Evolutionary conservation across 2,797 vertebrate genomes (phyloP), one percentile per base, ranked within the genome.

Genomic region (Sebastes taczanowskii): DNA sequence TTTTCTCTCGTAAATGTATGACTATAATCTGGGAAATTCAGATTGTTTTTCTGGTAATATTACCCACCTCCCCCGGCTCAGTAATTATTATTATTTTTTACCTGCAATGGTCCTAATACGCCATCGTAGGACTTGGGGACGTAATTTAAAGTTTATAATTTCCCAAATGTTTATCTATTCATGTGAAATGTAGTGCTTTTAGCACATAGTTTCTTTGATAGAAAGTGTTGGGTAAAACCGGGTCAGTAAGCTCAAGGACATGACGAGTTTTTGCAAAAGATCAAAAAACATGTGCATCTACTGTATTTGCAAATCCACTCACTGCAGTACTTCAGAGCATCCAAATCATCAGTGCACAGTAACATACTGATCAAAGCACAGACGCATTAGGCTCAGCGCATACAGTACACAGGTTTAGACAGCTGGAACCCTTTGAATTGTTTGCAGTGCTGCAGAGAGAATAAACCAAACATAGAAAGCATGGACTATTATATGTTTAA

Each of bases 321-420:
- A 8, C 32, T 7, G 62, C 72, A 63, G 67, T 27, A 22, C 58
- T 53, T 78, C 27, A 71, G 52, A 69, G 52, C 76, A 78, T 81
- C 35, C 76, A 23, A 53, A 42, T 65, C 74, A 86, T 84, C 84
- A 58, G 78, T 71, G 71, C 77, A 38, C 56, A 68, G 68, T 29
- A 79, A 46, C 74, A 68, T 67, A 42, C 52, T 49, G 85, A 89
- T 90, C 82, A 91, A 88, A 89, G 86, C 55, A 11, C 30, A 2
- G 59, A 67, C 58, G 79, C 67, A 66, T 81, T 71, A 81, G 77
- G 64, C 78, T 80, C 68, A 42, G 78, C n/a, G 23, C 58, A 77
- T 56, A 68, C 52, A 53, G 52, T 53, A 22, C 69, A 68, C 73
- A 63, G 65, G 53, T 88, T 86, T 66, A 71, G 66, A 71, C 75